phyloP scores from a whole-genome alignment of 2,113 vertebrate genomes.

The Thymallus thymallus region DNA sequence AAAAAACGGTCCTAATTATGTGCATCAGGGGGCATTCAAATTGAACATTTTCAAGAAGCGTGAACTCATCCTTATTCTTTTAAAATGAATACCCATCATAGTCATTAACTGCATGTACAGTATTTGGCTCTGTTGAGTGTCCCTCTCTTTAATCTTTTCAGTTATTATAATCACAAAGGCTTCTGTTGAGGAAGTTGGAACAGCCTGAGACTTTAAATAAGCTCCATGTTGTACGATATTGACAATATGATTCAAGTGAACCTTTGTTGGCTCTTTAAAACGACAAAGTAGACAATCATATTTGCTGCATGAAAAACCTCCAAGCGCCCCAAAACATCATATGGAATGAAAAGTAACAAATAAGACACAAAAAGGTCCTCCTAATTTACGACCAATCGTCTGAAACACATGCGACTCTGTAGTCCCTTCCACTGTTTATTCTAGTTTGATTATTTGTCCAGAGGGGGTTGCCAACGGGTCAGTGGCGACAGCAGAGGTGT shows the following conservation, averaged over 20 bases:
- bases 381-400: slow-evolving; percentile 36
- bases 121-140: slow-evolving; percentile 46
- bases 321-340: slow-evolving; percentile 21
- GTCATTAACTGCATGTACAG: slow-evolving; percentile 44
- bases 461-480: slow-evolving; percentile 40
- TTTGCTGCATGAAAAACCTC: slow-evolving; percentile 25
- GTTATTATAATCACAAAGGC: slow-evolving; percentile 44
- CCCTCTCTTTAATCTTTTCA: slow-evolving; percentile 56
- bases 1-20: neutral
- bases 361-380: slow-evolving; percentile 8
- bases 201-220: slow-evolving; percentile 58
- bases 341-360: slow-evolving; percentile 31
- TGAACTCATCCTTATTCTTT: slow-evolving; percentile 4
- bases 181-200: slow-evolving; percentile 53
- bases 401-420: slow-evolving; percentile 28
- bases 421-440: slow-evolving; percentile 44
- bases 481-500: slow-evolving; percentile 34
- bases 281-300: slow-evolving; percentile 29
- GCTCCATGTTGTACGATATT: slow-evolving; percentile 60
- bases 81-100: slow-evolving; percentile 50
- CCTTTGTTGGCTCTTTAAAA: slow-evolving; percentile 34
- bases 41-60: slow-evolving; percentile 26
- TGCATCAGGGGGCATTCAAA: slow-evolving; percentile 14
- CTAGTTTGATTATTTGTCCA: slow-evolving; percentile 37
- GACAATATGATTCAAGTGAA: slow-evolving; percentile 54